Conservation (phyloP, 2,888 invertebrate genomes). For the Cephus sareptanus region DNA sequence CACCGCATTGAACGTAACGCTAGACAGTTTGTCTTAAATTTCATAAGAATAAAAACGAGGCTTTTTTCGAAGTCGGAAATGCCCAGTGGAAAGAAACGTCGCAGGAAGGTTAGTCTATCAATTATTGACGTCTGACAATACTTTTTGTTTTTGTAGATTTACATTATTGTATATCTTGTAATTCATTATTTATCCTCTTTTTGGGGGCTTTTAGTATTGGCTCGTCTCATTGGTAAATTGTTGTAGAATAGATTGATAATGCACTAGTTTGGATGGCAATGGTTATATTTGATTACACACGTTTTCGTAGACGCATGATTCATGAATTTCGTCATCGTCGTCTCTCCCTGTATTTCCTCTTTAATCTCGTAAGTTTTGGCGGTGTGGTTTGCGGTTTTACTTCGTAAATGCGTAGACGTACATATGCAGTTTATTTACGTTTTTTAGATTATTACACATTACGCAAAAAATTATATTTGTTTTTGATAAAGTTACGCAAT, state of each 20-base stretch:
- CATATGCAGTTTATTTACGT: not conserved
- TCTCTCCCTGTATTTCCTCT: not conserved
- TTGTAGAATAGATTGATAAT: not conserved
- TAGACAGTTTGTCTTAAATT: not conserved
- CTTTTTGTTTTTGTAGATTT: not conserved
- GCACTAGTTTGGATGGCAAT: not conserved
- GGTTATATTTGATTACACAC: not conserved
- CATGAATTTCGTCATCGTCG: not conserved
- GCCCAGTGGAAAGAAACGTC: not conserved
- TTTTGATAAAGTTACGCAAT: not conserved
- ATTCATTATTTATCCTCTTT: not conserved
- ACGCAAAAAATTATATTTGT: not conserved
- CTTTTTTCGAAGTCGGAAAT: not conserved
- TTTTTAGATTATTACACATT: not conserved
- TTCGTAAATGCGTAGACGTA: not conserved
- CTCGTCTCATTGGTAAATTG: not conserved
- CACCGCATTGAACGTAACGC: not conserved
- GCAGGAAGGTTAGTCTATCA: not conserved
- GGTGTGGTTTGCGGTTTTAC: not conserved
- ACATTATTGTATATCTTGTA: not conserved
- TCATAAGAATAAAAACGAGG: not conserved
- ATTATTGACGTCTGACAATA: not conserved
- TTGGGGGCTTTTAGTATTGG: not conserved
- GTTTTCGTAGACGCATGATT: not conserved
- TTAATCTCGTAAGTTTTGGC: conserved; percentile 3